These are phyloP conservation scores for Poecilia wingei DNA, from an alignment of 2,797 vertebrate genomes.

Conservation along the genomic window DNA sequence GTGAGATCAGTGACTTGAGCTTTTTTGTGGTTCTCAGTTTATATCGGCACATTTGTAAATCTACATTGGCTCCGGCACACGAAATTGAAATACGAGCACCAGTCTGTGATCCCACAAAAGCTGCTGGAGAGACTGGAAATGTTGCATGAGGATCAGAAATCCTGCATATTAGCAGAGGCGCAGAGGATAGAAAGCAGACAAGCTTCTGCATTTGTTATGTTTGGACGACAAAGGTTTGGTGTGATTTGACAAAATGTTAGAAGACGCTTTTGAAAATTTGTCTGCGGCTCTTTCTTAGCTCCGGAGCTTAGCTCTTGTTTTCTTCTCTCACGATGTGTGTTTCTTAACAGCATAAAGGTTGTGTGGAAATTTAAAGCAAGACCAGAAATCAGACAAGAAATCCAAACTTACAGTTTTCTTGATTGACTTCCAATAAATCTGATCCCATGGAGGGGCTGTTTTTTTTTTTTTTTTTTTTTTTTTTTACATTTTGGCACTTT, in stretches of 20 bases:
- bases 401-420: not conserved
- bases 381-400: not conserved
- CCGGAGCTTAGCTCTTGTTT: not conserved
- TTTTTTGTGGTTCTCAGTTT: constrained; percentile 77
- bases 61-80: constrained; percentile 69
- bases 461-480: not conserved
- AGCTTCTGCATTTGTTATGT: constrained; percentile 7
- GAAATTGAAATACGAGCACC: constrained; percentile 63
- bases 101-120: constrained; percentile 46
- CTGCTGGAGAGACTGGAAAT: constrained; percentile 57
- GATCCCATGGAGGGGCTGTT: not conserved
- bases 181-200: constrained; percentile 10
- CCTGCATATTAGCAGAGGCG: constrained; percentile 13
- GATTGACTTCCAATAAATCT: not conserved
- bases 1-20: constrained; percentile 77
- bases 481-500: not conserved
- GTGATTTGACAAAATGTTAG: not conserved
- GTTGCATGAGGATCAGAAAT: constrained; percentile 25
- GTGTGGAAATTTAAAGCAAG: not conserved
- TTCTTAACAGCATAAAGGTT: not conserved
- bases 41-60: constrained; percentile 76
- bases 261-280: not conserved
- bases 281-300: not conserved
- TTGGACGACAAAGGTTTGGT: not conserved
- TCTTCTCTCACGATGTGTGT: not conserved